Conservation (phyloP, 2,797 vertebrate genomes). For the Vultur gryphus region DNA sequence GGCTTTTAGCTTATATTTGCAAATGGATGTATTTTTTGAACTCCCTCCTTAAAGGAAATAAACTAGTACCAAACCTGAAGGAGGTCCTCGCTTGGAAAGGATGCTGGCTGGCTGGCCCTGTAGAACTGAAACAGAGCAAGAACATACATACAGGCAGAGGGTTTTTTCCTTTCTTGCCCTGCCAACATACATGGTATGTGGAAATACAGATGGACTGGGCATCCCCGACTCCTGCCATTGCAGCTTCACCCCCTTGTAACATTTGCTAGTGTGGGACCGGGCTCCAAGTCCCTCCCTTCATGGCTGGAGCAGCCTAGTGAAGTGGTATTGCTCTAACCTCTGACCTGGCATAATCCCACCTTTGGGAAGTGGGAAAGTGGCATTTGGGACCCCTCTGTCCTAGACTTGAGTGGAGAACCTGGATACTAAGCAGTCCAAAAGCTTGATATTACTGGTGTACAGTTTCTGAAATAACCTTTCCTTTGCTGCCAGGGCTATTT, state of each 20-base stretch:
- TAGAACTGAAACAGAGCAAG: neutral
- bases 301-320: neutral
- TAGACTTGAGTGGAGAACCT: neutral
- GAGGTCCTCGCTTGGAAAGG: neutral
- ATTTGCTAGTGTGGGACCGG: neutral
- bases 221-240: neutral
- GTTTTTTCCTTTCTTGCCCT: neutral
- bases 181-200: neutral
- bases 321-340: neutral
- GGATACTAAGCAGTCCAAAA: neutral
- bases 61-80: neutral
- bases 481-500: neutral
- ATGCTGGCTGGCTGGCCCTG: neutral
- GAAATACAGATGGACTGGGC: neutral
- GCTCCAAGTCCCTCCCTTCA: neutral
- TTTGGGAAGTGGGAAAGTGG: neutral
- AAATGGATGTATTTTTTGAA: neutral
- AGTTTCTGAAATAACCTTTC: neutral
- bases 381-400: neutral
- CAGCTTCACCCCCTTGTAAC: fast-evolving
- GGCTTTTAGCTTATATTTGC: neutral
- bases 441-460: neutral
- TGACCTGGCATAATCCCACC: neutral
- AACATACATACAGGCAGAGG: neutral
- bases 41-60: neutral